Base-by-base conservation (phyloP, 2,797 vertebrate genomes). In the Anolis apletophallus region DNA sequence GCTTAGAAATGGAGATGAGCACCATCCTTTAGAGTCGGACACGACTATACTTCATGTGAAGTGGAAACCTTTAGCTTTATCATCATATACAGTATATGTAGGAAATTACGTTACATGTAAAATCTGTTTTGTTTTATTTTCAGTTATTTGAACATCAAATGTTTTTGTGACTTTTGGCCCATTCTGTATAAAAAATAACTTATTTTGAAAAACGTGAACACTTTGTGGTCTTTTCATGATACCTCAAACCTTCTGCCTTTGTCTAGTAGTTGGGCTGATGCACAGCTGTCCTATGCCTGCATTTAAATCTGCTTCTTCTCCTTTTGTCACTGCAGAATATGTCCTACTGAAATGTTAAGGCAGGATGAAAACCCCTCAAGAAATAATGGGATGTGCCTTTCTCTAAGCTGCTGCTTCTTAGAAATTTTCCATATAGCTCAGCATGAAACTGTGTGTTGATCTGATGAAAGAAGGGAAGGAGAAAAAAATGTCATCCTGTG, bases 361-460 rank as follows among this genome's bases (percentile, higher is more conserved):
- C 14, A 34, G 57, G n/a, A 5, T 10, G 7, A 86, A 64, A 59
- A 79, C 36, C 26, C 23, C n/a, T 59, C 26, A n/a, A 55, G 78
- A n/a, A 67, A 46, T 8, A 71, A n/a, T 9, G 29, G 16, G 32
- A 17, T 2, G 19, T 10, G 19, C 23, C 21, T 10, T 79, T 32
- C 54, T 21, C 10, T 6, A 26, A 8, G 0, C 1, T 26, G 23
- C 1, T 0, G 0, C 29, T 76, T 8, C 50, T 71, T 67, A 16
- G 52, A 55, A 69, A 1, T 29, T 19, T 2, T 5, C 8, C 0
- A 2, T 36, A 36, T 3, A 5, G 29, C 69, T 64, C 13, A 23
- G 13, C 34, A 40, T 21, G 14, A 19, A 29, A 26, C 50, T 57
- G 26, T 23, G 26, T n/a, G 12, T 19, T 29, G 34, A 57, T 76